Conservation (phyloP, 2,797 vertebrate species). For the Macroramphosus scolopax region DNA sequence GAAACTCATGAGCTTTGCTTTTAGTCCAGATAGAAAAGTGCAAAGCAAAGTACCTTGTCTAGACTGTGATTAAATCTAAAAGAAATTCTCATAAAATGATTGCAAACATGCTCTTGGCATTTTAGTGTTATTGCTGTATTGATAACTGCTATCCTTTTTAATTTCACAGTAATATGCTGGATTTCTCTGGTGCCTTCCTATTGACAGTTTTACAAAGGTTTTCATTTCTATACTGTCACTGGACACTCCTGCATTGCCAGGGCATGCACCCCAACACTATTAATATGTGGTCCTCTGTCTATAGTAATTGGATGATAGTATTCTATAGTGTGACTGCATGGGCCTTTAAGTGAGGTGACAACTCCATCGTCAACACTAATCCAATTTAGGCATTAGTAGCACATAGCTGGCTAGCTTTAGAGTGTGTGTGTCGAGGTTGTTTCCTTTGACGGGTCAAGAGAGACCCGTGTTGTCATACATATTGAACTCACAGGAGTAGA, state of each 20-base stretch:
- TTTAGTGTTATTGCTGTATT: too few species aligned
- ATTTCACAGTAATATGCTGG: too few species aligned
- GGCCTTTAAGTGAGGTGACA: conserved; percentile 44
- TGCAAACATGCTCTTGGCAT: too few species aligned
- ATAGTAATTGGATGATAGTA: conserved; percentile 59
- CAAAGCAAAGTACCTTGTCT: too few species aligned
- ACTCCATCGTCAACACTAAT: conserved; percentile 65
- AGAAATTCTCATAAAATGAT: too few species aligned
- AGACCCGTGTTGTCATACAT: conserved; percentile 17
- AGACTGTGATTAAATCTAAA: too few species aligned
- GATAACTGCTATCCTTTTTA: too few species aligned
- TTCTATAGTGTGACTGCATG: conserved; percentile 30
- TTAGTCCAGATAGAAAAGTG: too few species aligned
- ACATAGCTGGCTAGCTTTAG: conserved; percentile 37
- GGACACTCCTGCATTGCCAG: conserved; percentile 1
- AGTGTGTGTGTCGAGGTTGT: conserved; percentile 28
- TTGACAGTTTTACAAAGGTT: conserved; percentile 2
- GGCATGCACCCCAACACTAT: conserved; percentile 17
- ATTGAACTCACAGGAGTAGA: conserved; percentile 25
- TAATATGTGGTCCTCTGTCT: conserved; percentile 26
- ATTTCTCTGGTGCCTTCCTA: too few species aligned
- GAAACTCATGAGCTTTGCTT: conserved; percentile 12
- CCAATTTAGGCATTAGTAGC: conserved; percentile 75
- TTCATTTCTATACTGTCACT: conserved; percentile 4
- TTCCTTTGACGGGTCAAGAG: conserved; percentile 27